A percentile compares a stretch with the other conserved stretches of the same genome.
Evolutionary conservation across 1,140 invertebrate species (phyloP).

Genomic region (Aleiodes sp.): DNA sequence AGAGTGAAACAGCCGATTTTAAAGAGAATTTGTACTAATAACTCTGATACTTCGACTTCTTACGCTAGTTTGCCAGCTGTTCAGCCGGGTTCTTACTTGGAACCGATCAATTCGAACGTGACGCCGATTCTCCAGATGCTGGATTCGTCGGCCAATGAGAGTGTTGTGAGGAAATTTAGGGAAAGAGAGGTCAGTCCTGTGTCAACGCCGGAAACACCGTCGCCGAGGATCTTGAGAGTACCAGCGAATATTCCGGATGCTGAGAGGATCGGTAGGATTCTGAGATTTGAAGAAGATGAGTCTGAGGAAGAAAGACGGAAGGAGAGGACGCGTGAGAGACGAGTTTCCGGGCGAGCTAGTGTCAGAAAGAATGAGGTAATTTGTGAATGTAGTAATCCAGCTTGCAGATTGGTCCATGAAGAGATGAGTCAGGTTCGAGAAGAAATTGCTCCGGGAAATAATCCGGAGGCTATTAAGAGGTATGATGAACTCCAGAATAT

Average conservation of each 20-base stretch:
- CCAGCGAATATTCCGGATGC: conserved; percentile 53
- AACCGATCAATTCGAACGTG: conserved; percentile 30
- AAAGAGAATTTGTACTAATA: conserved; percentile 16
- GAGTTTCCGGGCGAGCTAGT: neutral
- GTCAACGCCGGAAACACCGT: conserved; percentile 61
- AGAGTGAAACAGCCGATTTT: conserved; percentile 31
- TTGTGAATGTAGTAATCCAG: conserved; percentile 49
- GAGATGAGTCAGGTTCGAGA: conserved; percentile 38
- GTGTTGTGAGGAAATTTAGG: conserved; percentile 16
- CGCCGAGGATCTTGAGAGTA: conserved; percentile 55
- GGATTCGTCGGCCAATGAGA: conserved; percentile 47
- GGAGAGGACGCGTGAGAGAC: neutral
- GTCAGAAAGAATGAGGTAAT: conserved; percentile 11
- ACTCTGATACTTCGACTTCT: conserved; percentile 43
- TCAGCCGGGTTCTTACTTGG: conserved; percentile 27
- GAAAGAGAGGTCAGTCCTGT: conserved; percentile 52
- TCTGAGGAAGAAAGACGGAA: neutral
- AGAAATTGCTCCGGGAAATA: conserved; percentile 42
- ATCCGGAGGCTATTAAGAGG: conserved; percentile 50
- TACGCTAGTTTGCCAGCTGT: conserved; percentile 56
- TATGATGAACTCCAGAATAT: conserved; percentile 55
- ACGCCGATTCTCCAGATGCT: conserved; percentile 56
- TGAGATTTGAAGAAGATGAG: conserved; percentile 27
- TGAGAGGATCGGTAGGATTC: conserved; percentile 38
- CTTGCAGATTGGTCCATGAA: conserved; percentile 48